A percentile compares a stretch with the other conserved stretches of the same genome.
Evolutionary conservation across 53 echinoderm and acorn worm species (phyloP).

Genomic region (Temnopleurus reevesii): DNA sequence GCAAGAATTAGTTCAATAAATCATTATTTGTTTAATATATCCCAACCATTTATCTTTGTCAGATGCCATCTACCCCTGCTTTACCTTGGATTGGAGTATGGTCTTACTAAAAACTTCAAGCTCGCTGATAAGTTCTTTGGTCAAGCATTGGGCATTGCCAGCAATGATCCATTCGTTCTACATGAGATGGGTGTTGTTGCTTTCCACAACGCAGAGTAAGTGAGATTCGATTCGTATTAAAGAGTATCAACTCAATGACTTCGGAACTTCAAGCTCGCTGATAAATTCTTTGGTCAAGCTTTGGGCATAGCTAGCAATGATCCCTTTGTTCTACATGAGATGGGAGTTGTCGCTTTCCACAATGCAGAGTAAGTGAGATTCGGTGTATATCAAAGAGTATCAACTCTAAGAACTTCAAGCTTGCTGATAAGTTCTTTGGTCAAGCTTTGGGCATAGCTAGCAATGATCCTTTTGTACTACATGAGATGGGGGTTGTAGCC

Average conservation of each 20-base stretch:
- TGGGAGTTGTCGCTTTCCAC: conserved; percentile 89
- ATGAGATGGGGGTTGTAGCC: conserved; percentile 96
- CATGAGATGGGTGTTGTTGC: conserved; percentile 98
- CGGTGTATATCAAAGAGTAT: conserved; percentile 59
- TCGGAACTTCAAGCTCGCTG: conserved; percentile 86
- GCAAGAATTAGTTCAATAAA: too few relatives aligned
- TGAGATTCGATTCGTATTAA: not conserved
- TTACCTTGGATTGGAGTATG: conserved; percentile 92
- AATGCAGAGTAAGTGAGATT: conserved; percentile 74
- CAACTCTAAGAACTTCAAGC: conserved; percentile 91
- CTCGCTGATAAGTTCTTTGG: conserved; percentile 93
- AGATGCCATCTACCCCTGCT: conserved; percentile 94
- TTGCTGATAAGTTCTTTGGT: conserved; percentile 93
- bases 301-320: conserved; percentile 78
- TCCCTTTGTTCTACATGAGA: conserved; percentile 93
- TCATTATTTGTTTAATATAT: too few relatives aligned
- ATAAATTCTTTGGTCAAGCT: conserved; percentile 86
- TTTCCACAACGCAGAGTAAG: conserved; percentile 91
- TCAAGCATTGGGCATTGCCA: conserved; percentile 85
- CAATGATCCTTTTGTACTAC: conserved; percentile 91
- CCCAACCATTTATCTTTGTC: not conserved
- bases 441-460: conserved; percentile 87
- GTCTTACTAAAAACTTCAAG: conserved; percentile 92
- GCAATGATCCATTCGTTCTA: conserved; percentile 90
- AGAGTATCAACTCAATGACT: too few relatives aligned